Evolutionary conservation across 2,797 vertebrate genomes (phyloP).

Genomic region (Coregonus sp.): DNA sequence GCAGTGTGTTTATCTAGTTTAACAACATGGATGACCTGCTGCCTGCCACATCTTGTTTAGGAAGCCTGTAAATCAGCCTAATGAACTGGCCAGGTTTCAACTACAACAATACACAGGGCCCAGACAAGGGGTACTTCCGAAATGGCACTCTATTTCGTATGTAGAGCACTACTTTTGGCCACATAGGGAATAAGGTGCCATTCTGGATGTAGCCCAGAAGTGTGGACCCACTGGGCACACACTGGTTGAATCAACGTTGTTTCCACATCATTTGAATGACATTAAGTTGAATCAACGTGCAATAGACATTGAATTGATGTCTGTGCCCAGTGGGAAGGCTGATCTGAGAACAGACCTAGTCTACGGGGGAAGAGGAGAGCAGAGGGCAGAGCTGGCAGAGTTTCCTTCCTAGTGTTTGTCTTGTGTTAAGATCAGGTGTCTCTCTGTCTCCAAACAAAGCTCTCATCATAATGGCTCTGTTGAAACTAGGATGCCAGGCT

Average conservation of each 20-base stretch:
- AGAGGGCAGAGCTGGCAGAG: conserved; percentile 1
- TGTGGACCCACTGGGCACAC: too few relatives aligned
- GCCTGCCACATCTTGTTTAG: background rate
- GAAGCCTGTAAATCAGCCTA: conserved; percentile 5
- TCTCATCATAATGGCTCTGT: conserved; percentile 3
- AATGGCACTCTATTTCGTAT: too few relatives aligned
- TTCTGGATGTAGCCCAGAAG: too few relatives aligned
- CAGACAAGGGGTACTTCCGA: background rate
- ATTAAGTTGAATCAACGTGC: too few relatives aligned
- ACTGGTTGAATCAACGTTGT: too few relatives aligned
- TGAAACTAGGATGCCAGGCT: background rate
- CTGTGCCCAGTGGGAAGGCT: too few relatives aligned
- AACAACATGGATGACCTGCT: background rate
- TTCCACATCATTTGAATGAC: too few relatives aligned
- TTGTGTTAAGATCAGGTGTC: conserved; percentile 16
- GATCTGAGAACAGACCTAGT: too few relatives aligned
- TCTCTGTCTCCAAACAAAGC: conserved; percentile 8
- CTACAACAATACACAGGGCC: background rate
- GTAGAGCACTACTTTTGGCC: too few relatives aligned
- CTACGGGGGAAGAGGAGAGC: background rate
- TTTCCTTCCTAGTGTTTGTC: background rate
- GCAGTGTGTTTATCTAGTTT: background rate
- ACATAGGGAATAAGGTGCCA: too few relatives aligned
- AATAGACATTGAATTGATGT: too few relatives aligned
- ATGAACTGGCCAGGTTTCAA: background rate